Evolutionary conservation across 2,888 invertebrate genomes (phyloP).

Genomic region (Chalcis sispes): DNA sequence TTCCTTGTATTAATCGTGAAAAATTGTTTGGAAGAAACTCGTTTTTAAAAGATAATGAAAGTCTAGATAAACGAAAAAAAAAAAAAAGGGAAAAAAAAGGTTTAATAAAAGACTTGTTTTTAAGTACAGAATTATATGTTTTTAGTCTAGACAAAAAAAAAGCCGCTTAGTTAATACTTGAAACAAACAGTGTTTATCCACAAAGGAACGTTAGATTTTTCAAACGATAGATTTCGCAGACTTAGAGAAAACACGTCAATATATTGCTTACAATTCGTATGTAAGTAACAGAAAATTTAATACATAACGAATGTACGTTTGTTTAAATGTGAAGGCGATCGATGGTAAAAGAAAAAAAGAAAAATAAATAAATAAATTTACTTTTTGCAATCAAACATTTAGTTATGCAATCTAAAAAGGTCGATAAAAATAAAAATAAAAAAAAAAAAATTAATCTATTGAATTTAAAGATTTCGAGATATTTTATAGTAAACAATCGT

Average conservation of each 20-base stretch:
- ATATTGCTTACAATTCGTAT: constrained; percentile 13
- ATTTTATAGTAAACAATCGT: constrained; percentile 23
- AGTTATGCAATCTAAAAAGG: constrained; percentile 7
- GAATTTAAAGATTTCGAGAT: constrained; percentile 11
- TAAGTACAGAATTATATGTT: constrained; percentile 11
- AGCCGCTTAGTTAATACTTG: constrained; percentile 5
- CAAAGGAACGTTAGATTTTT: constrained; percentile 32
- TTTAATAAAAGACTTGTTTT: constrained; percentile 20
- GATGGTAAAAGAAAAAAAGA: too few relatives aligned
- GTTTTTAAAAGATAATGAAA: constrained; percentile 17
- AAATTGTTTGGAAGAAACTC: constrained; percentile 10
- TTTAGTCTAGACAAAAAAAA: constrained; percentile 11
- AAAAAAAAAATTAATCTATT: background rate
- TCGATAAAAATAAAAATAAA: background rate
- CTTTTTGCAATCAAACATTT: constrained; percentile 26
- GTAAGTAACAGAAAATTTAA: constrained; percentile 23
- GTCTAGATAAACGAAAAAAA: too few relatives aligned
- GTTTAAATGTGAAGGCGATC: background rate
- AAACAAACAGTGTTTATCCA: constrained; percentile 15
- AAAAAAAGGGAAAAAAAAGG: background rate
- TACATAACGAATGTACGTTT: constrained; percentile 20
- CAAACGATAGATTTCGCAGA: constrained; percentile 10
- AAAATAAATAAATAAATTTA: constrained; percentile 25
- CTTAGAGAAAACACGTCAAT: constrained; percentile 20
- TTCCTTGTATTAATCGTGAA: constrained; percentile 1